These are phyloP conservation scores for Lysandra coridon DNA, from an alignment of 2,888 invertebrate species.

Conservation along the genomic window DNA sequence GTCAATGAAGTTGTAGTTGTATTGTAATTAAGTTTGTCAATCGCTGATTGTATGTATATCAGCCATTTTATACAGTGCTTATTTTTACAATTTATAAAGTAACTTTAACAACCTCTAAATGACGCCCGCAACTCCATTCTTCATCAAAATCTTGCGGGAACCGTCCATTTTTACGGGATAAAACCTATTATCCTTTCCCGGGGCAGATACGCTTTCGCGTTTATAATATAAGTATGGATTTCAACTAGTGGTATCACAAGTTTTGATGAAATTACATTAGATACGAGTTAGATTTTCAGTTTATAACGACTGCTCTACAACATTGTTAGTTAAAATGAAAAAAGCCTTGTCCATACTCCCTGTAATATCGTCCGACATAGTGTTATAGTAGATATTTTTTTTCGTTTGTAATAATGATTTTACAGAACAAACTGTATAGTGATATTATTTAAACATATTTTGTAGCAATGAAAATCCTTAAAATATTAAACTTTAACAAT, in stretches of 20 bases:
- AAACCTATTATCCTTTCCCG: too few relatives aligned
- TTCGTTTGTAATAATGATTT: not conserved
- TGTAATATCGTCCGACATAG: not conserved
- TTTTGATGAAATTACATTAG: too few relatives aligned
- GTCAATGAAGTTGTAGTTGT: not conserved
- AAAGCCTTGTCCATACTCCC: not conserved
- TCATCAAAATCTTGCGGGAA: too few relatives aligned
- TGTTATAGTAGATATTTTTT: not conserved
- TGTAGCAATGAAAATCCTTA: not conserved
- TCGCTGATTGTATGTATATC: not conserved
- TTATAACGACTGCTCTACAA: too few relatives aligned
- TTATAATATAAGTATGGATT: not conserved
- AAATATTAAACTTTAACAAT: not conserved
- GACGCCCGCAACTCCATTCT: too few relatives aligned
- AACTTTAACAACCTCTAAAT: not conserved
- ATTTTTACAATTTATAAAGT: not conserved
- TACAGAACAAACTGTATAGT: not conserved
- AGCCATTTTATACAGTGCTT: not conserved
- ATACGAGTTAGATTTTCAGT: too few relatives aligned
- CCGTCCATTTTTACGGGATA: too few relatives aligned
- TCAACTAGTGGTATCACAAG: not conserved
- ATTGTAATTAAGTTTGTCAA: slow-evolving; percentile 14
- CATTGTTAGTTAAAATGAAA: not conserved
- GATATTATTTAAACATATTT: not conserved
- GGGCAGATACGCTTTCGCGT: too few relatives aligned